phyloP scores from a whole-genome alignment of 2,113 vertebrate genomes.

The Serilophus lunatus region DNA sequence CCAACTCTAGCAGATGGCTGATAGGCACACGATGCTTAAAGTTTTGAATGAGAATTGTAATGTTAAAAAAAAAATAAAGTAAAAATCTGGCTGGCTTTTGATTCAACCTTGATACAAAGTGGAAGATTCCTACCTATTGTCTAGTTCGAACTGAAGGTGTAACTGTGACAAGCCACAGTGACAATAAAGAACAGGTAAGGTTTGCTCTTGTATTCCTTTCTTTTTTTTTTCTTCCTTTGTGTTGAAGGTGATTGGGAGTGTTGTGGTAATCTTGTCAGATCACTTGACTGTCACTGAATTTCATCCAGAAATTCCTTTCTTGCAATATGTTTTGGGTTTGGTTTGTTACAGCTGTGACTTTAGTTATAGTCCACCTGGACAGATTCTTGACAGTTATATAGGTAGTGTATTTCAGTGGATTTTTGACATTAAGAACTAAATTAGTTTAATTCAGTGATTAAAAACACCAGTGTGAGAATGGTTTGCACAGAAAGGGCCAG shows the following conservation, averaged over 20 bases:
- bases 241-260: neutral
- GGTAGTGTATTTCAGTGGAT: neutral
- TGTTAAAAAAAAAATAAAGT: neutral
- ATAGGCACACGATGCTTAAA: neutral
- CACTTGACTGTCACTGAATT: neutral
- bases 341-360: neutral
- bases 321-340: neutral
- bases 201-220: neutral
- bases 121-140: neutral
- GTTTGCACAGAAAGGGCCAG: neutral
- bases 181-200: neutral
- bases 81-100: neutral
- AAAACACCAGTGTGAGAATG: neutral
- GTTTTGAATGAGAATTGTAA: slow-evolving; percentile 7
- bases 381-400: neutral
- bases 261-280: neutral
- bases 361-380: neutral
- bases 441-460: neutral
- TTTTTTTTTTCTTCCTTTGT: neutral
- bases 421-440: neutral
- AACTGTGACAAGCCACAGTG: neutral
- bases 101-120: neutral
- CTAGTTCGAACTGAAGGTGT: neutral
- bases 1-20: slow-evolving; percentile 31
- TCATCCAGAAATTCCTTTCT: neutral